A percentile compares a stretch with the other conserved stretches of the same genome.
phyloP scores from a whole-genome alignment of 2,113 vertebrate species.

The Dromas ardeola region DNA sequence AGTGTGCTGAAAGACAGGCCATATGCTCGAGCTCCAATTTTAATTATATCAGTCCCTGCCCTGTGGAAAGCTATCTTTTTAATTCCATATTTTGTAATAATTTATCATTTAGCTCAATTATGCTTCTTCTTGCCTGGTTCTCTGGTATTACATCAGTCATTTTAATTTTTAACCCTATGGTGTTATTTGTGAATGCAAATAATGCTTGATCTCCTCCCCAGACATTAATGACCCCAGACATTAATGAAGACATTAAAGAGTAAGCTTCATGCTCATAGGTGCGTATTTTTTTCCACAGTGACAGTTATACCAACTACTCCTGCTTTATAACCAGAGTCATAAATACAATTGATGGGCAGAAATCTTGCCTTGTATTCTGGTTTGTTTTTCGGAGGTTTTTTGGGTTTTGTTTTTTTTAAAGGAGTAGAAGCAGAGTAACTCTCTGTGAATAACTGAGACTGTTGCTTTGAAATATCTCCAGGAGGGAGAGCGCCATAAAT shows the following conservation, averaged over 20 bases:
- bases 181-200: neutral
- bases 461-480: neutral
- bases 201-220: neutral
- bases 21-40: neutral
- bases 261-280: neutral
- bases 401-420: neutral
- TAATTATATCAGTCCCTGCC: neutral
- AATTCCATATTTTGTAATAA: neutral
- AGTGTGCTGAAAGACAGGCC: neutral
- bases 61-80: neutral
- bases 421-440: neutral
- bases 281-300: neutral
- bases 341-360: neutral
- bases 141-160: neutral
- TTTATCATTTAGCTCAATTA: neutral
- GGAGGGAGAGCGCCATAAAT: neutral
- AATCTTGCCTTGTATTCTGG: neutral
- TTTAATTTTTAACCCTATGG: neutral
- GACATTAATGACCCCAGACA: neutral
- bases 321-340: neutral
- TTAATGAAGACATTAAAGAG: neutral
- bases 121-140: neutral
- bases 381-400: neutral
- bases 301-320: neutral
- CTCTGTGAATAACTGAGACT: neutral